Evolutionary conservation across 1,140 invertebrate species (phyloP), one percentile per base, ranked within the genome.

Genomic region (Phocides pigmalion): DNA sequence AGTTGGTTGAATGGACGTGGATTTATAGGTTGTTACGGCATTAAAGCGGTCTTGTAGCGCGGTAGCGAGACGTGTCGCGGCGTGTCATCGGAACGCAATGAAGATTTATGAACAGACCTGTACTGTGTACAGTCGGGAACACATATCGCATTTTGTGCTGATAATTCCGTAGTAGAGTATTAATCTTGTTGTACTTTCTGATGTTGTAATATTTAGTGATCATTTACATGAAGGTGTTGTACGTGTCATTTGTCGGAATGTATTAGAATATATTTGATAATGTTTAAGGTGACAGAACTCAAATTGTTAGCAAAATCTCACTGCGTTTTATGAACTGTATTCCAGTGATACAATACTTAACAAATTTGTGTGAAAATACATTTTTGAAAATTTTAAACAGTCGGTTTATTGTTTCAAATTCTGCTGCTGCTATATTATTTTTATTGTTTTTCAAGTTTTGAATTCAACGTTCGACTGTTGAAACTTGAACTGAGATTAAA

Each of bases 31-130:
- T 66, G 63, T 89, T 82, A 66, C 19, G 61, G 51, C 61, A 20
- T 42, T 70, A 28, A 54, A 50, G 35, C 25, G 44, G 25, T 58
- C 70, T 67, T 62, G 79, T 76, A 83, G 83, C 81, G 81, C 88
- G 82, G 86, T 90, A 89, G 87, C 87, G 79, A 87, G 82, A 88
- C 80, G 83, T 87, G 87, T 88, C 85, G 88, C 77, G 80, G 82
- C 82, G 73, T 89, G 87, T 90, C 88, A 87, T 90, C 88, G 87
- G 80, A 83, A 87, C 79, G 86, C 88, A 86, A 90, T 89, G 85
- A 90, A 90, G 88, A 90, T 90, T 90, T 90, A 90, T 89, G 87
- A 87, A 82, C 82, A 76, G 70, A 76, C 76, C 71, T 78, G 72
- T 77, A 76, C 73, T 72, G 53, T 53, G 78, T 72, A 74, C 73